A percentile compares a stretch with the other conserved stretches of the same genome.
phyloP scores from a whole-genome alignment of 2,113 vertebrate genomes.

The Colinus virginianus region DNA sequence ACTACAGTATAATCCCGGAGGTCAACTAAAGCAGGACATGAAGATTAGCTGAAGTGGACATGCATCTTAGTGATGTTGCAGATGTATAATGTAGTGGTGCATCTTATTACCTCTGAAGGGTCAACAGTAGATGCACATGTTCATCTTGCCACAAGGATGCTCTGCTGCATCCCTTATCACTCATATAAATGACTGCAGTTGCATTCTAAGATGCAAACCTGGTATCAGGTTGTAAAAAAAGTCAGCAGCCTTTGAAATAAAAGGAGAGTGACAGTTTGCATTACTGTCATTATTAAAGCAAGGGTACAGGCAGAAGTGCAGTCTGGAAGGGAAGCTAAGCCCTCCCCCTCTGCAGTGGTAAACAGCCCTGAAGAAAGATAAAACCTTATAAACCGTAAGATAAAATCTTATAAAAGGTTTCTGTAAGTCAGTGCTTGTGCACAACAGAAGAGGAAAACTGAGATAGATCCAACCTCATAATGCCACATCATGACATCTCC shows the following conservation, averaged over 20 bases:
- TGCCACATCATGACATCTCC: background rate
- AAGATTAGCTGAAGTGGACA: background rate
- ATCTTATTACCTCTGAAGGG: background rate
- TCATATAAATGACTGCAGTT: background rate
- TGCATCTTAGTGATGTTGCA: background rate
- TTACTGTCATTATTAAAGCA: conserved; percentile 46
- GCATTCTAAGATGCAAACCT: background rate
- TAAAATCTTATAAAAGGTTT: background rate
- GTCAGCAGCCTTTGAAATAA: conserved; percentile 26
- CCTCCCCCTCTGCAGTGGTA: background rate
- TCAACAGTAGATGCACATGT: background rate
- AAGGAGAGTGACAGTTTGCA: conserved; percentile 21
- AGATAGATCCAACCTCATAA: background rate
- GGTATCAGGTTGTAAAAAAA: conserved; percentile 10
- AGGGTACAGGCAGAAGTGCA: background rate
- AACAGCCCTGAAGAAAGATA: background rate
- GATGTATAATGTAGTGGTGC: background rate
- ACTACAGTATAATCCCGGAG: background rate
- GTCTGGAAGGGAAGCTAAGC: background rate
- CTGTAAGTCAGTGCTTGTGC: background rate
- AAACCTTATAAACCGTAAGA: background rate
- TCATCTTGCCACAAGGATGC: background rate
- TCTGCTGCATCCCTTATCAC: background rate
- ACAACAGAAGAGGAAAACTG: background rate
- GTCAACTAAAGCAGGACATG: background rate